These are phyloP conservation scores for Rhizoglyphus robini DNA, from an alignment of 1,140 invertebrate genomes.

Conservation along the genomic window DNA sequence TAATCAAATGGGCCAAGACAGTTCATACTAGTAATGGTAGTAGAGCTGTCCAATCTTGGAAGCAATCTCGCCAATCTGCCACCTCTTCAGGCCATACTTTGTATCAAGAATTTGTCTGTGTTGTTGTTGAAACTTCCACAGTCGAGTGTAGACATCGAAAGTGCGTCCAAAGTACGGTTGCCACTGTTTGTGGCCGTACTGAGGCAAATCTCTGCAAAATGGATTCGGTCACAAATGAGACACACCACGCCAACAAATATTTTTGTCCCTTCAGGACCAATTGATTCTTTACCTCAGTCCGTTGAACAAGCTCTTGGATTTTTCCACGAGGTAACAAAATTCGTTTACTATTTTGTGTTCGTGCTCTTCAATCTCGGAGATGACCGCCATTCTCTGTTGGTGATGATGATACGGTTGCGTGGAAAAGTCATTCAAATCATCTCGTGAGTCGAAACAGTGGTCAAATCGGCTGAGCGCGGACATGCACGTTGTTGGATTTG, in stretches of 20 bases:
- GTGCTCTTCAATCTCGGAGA: slow-evolving; percentile 38
- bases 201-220: slow-evolving; percentile 67
- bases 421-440: slow-evolving; percentile 15
- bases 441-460: slow-evolving; percentile 22
- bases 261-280: too few relatives aligned
- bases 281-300: slow-evolving; percentile 55
- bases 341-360: slow-evolving; percentile 88
- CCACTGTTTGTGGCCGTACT: slow-evolving; percentile 96
- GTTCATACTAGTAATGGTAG: slow-evolving; percentile 91
- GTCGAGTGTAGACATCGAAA: slow-evolving; percentile 94
- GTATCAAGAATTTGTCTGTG: slow-evolving; percentile 73
- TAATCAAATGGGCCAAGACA: slow-evolving; percentile 10
- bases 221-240: neutral
- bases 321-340: slow-evolving; percentile 89
- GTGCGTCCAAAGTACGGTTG: slow-evolving; percentile 92
- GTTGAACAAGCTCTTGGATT: slow-evolving; percentile 94
- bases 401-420: slow-evolving; percentile 14
- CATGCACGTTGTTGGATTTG: neutral
- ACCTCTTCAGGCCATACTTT: slow-evolving; percentile 88
- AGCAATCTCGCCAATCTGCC: slow-evolving; percentile 97
- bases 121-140: slow-evolving; percentile 98
- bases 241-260: neutral
- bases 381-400: slow-evolving; percentile 26
- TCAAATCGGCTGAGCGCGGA: slow-evolving; percentile 16
- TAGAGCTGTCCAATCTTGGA: slow-evolving; percentile 97